phyloP scores from a whole-genome alignment of 2,113 vertebrate species.

The Eptesicus fuscus region DNA sequence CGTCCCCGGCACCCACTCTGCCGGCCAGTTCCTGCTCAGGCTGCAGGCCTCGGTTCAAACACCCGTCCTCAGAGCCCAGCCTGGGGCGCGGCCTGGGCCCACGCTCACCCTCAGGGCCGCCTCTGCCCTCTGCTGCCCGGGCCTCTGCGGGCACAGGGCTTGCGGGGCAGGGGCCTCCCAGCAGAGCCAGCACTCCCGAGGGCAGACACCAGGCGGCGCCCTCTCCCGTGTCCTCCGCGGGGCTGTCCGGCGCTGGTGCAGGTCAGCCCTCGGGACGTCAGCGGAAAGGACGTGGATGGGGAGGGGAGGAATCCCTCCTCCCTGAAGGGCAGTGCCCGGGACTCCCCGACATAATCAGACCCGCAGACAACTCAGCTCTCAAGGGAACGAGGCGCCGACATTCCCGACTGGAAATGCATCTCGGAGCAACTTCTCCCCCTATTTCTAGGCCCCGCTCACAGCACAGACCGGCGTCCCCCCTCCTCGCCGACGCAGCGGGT shows the following conservation, averaged over 20 bases:
- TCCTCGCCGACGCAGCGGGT: not conserved
- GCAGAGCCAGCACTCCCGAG: not conserved
- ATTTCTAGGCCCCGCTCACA: not conserved
- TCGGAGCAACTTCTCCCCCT: not conserved
- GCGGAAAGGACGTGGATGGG: not conserved
- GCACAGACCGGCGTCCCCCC: not conserved
- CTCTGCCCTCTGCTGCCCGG: too few relatives aligned
- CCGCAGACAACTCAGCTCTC: not conserved
- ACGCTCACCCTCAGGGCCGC: fast-evolving
- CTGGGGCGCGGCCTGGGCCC: not conserved
- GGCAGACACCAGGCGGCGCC: too few relatives aligned
- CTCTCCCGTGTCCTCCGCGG: fast-evolving
- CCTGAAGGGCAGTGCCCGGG: not conserved
- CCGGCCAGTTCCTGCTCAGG: not conserved
- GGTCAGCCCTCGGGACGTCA: not conserved
- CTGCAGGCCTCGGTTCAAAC: not conserved
- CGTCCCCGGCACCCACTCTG: not conserved
- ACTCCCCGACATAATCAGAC: not conserved
- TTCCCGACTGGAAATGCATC: not conserved
- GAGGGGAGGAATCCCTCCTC: too few relatives aligned
- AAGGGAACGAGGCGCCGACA: not conserved
- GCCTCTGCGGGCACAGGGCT: not conserved
- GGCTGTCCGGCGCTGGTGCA: too few relatives aligned
- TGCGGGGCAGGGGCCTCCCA: not conserved
- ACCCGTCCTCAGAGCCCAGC: not conserved